Evolutionary conservation across 2,113 vertebrate genomes (phyloP).

Genomic region (Rhipidura dahli): DNA sequence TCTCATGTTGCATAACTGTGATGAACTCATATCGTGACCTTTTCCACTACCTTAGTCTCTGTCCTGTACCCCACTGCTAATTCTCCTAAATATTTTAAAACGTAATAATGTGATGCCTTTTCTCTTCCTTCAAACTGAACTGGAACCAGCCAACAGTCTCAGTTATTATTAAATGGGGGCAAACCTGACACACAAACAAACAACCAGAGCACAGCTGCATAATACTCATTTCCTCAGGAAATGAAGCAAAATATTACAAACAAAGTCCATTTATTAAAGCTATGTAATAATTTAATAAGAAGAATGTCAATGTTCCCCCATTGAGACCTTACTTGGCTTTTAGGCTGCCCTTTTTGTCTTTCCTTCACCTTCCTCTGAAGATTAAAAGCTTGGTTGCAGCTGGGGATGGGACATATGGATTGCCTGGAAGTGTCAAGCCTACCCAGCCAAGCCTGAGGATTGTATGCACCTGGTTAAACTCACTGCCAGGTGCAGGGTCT

Average conservation of each 20-base stretch:
- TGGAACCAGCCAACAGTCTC: neutral
- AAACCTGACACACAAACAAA: conserved; percentile 31
- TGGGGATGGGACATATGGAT: neutral
- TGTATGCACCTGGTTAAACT: neutral
- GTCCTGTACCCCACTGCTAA: neutral
- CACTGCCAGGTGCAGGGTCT: neutral
- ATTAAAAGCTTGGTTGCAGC: conserved; percentile 7
- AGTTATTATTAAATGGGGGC: neutral
- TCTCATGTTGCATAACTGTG: neutral
- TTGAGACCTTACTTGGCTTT: conserved; percentile 35
- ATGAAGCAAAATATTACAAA: conserved; percentile 45
- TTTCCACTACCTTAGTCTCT: neutral
- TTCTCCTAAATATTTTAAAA: neutral
- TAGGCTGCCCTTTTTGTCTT: neutral
- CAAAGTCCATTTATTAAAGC: neutral
- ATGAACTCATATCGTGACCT: neutral
- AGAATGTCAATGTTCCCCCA: neutral
- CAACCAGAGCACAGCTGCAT: conserved; percentile 47
- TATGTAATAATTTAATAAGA: conserved; percentile 33
- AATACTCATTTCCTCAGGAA: conserved; percentile 60
- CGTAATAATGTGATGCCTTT: neutral
- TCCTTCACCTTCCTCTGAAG: conserved; percentile 26
- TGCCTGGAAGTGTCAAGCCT: neutral
- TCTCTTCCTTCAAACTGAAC: neutral
- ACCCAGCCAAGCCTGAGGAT: neutral